Evolutionary conservation across 2,888 invertebrate species (phyloP).

Genomic region (Agonopterix subpropinquella): DNA sequence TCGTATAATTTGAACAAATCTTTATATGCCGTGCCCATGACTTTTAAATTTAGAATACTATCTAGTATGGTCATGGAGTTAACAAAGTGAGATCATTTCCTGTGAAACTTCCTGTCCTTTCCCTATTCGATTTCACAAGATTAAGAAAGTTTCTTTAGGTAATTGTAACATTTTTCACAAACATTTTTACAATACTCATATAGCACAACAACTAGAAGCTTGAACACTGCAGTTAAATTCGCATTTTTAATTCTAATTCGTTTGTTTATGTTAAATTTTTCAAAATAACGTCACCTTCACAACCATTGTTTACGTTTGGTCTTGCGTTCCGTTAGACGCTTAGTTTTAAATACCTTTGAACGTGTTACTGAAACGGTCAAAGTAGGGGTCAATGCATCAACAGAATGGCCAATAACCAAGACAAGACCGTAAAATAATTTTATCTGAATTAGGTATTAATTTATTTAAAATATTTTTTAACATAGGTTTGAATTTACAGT

Average conservation of each 20-base stretch:
- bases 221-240: slow-evolving; percentile 10
- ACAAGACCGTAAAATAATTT: too few species aligned
- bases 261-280: slow-evolving; percentile 44
- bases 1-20: slow-evolving; percentile 76
- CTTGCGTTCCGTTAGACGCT: slow-evolving; percentile 31
- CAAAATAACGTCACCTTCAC: slow-evolving; percentile 53
- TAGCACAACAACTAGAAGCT: slow-evolving; percentile 6
- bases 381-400: too few species aligned
- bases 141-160: background rate
- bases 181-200: background rate
- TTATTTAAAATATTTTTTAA: too few species aligned
- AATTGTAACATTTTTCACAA: too few species aligned
- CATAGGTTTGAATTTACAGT: too few species aligned
- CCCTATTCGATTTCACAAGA: slow-evolving; percentile 24
- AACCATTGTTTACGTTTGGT: slow-evolving; percentile 48
- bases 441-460: too few species aligned
- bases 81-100: slow-evolving; percentile 55
- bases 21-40: slow-evolving; percentile 58
- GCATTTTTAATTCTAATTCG: slow-evolving; percentile 23
- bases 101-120: slow-evolving; percentile 56
- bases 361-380: too few species aligned
- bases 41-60: slow-evolving; percentile 32
- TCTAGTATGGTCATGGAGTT: slow-evolving; percentile 36
- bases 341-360: too few species aligned
- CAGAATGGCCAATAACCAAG: too few species aligned